Evolutionary conservation across 2,797 vertebrate genomes (phyloP), one percentile per base, ranked within the genome.

Genomic region (Lagocephalus sceleratus): DNA sequence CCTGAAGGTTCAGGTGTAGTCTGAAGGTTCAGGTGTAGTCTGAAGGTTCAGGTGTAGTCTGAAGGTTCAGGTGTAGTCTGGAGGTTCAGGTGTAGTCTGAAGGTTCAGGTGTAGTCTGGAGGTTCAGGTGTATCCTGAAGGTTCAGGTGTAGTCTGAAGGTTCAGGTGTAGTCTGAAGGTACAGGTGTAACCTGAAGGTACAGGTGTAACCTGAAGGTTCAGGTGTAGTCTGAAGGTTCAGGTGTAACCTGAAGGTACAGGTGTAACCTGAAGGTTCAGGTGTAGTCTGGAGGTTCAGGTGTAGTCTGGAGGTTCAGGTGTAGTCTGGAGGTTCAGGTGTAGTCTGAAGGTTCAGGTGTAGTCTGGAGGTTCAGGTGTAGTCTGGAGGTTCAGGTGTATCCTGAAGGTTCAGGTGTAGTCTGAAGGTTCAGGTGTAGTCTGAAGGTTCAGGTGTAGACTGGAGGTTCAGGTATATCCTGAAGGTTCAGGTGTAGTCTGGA

Each of bases 181-280:
- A 94, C 95, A n/a, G n/a, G n/a, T n/a, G n/a, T n/a, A n/a, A n/a
- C n/a, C n/a, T n/a, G n/a, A 16, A 39, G 3, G 35, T 12, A 5
- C 3, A 39, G 10, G 35, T 1, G 35, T 3, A 5, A 16, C 10
- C 10, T 12, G 4, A 11, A 17, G 1, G 6, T 2, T n/a, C n/a
- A n/a, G n/a, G n/a, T n/a, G n/a, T n/a, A n/a, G n/a, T n/a, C n/a
- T n/a, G n/a, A 16, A 39, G 3, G 35, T 12, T 12, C 3, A 39
- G 10, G 35, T 1, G 35, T 3, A 5, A 16, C 10, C 10, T 12
- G 4, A 11, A 17, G 1, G 6, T 2, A 94, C 95, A n/a, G n/a
- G n/a, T n/a, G n/a, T n/a, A n/a, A n/a, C n/a, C n/a, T n/a, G n/a
- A 16, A 39, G 3, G 35, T 12, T 12, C 3, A 39, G 10, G 35